Evolutionary conservation across 2,113 vertebrate genomes (phyloP).

Genomic region (Lophochroa leadbeateri): DNA sequence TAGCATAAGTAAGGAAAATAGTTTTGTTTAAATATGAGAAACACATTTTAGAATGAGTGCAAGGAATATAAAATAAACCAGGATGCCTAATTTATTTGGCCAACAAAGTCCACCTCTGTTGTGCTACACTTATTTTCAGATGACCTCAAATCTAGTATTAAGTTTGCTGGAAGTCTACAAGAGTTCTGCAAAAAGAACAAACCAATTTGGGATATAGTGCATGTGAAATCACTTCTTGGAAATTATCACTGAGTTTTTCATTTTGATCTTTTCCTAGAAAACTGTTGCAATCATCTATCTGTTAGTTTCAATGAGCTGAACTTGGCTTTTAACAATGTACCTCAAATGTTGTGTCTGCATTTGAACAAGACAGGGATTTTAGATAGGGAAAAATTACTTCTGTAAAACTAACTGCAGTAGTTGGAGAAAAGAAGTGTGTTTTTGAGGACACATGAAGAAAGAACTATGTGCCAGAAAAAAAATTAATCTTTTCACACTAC

Average conservation of each 20-base stretch:
- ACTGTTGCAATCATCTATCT: too few species aligned
- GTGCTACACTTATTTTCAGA: not conserved
- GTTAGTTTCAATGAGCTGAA: not conserved
- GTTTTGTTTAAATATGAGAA: not conserved
- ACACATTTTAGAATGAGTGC: not conserved
- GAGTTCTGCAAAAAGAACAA: constrained; percentile 28
- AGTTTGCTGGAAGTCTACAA: not conserved
- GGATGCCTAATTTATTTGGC: not conserved
- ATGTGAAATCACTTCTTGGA: not conserved
- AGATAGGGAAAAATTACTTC: not conserved
- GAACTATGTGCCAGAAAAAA: not conserved
- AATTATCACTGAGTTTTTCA: not conserved
- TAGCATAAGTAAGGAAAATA: not conserved
- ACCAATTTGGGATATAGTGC: not conserved
- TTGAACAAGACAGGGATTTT: not conserved
- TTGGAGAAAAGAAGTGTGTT: not conserved
- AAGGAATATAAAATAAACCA: not conserved
- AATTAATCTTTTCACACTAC: not conserved
- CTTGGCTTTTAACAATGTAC: not conserved
- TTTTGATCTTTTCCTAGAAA: not conserved
- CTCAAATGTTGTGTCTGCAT: not conserved
- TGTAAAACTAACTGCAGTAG: not conserved
- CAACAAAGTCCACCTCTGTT: not conserved
- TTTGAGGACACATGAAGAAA: not conserved
- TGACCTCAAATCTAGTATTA: not conserved